Conservation (phyloP, 1,140 invertebrate genomes). For the Forficula auricularia region DNA sequence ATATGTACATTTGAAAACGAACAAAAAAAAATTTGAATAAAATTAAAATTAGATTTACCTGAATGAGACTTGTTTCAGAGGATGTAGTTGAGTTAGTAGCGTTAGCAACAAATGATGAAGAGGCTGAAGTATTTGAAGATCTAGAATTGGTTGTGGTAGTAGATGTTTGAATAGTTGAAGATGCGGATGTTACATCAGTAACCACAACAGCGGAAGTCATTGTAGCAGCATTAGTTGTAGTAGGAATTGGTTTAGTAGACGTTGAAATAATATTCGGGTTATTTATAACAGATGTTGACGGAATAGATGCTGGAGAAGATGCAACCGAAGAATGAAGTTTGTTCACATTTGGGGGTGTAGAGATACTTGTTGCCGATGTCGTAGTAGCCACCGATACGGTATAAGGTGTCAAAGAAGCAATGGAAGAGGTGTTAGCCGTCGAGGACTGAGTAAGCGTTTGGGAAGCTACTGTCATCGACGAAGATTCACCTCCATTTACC, state of each 20-base stretch:
- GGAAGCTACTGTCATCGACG: conserved; percentile 3
- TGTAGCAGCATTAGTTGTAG: conserved; percentile 26
- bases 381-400: background rate
- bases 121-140: background rate
- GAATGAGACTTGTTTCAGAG: background rate
- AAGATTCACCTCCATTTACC: conserved; percentile 17
- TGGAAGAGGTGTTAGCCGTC: background rate
- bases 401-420: background rate
- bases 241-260: conserved; percentile 14
- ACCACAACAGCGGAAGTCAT: conserved; percentile 21
- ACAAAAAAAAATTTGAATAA: background rate
- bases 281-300: background rate
- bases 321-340: conserved; percentile 1
- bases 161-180: background rate
- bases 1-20: too few relatives aligned
- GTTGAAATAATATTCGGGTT: background rate
- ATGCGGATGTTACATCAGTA: conserved; percentile 8
- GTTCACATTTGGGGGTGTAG: background rate
- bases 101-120: conserved; percentile 1
- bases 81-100: conserved; percentile 2
- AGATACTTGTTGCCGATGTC: background rate
- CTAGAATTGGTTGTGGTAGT: conserved; percentile 6
- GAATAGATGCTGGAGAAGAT: background rate
- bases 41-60: background rate
- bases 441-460: conserved; percentile 12